Conservation (phyloP, 2,113 vertebrate species). For the Rhinichthys klamathensis region DNA sequence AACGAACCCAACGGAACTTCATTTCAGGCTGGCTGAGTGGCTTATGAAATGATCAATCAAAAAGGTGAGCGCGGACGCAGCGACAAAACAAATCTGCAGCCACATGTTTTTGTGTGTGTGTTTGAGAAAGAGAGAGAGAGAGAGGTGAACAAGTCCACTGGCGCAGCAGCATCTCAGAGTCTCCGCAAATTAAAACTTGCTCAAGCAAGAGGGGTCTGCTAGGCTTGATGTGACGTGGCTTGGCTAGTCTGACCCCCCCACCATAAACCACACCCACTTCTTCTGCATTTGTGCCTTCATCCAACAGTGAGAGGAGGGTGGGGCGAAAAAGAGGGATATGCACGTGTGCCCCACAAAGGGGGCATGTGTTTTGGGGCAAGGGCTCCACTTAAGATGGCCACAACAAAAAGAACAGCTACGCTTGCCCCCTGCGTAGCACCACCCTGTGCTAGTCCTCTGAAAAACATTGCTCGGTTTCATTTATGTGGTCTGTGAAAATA, state of each 20-base stretch:
- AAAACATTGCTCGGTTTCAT: not conserved
- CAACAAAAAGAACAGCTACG: conserved; percentile 6
- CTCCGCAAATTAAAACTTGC: conserved; percentile 71
- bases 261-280: conserved; percentile 25
- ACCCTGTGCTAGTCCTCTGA: not conserved
- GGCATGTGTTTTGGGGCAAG: conserved; percentile 61
- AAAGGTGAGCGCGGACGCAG: conserved; percentile 47
- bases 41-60: conserved; percentile 60
- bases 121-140: too few relatives aligned
- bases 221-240: conserved; percentile 40
- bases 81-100: conserved; percentile 10
- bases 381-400: conserved; percentile 11
- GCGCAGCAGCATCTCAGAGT: conserved; percentile 54
- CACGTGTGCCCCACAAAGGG: conserved; percentile 65
- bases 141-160: conserved; percentile 62
- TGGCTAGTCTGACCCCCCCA: conserved; percentile 26
- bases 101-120: conserved; percentile 12
- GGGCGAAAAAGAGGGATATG: conserved; percentile 53
- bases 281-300: not conserved
- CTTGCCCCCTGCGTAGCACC: conserved; percentile 14
- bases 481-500: conserved; percentile 23
- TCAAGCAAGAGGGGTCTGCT: conserved; percentile 64
- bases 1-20: conserved; percentile 24
- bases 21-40: conserved; percentile 44
- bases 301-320: conserved; percentile 42